These are phyloP conservation scores for Atethmia centrago DNA, from an alignment of 2,888 invertebrate genomes.

Conservation along the genomic window DNA sequence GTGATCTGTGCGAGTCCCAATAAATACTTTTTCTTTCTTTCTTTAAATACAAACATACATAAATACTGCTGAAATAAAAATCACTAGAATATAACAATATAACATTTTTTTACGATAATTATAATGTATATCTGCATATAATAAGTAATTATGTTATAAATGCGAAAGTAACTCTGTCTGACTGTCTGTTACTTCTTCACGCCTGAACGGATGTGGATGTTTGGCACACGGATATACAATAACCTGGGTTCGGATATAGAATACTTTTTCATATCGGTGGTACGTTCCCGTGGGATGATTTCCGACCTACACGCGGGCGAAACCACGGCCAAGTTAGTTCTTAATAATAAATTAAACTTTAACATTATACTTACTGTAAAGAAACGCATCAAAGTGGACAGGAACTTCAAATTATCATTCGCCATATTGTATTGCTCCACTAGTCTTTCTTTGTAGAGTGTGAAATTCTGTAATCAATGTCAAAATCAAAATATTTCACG, in stretches of 20 bases:
- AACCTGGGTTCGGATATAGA: not conserved
- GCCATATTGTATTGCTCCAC: constrained; percentile 93
- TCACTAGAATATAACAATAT: too few species aligned
- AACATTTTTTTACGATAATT: too few species aligned
- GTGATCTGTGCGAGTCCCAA: too few species aligned
- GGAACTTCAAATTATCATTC: constrained; percentile 94
- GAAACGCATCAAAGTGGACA: constrained; percentile 93
- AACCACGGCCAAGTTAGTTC: not conserved
- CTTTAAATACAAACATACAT: too few species aligned
- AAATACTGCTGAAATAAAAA: too few species aligned
- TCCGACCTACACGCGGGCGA: not conserved
- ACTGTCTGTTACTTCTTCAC: too few species aligned
- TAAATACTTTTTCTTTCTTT: too few species aligned
- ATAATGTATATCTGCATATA: too few species aligned
- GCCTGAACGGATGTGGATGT: not conserved
- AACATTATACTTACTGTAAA: constrained; percentile 88
- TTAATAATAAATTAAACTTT: not conserved
- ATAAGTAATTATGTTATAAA: too few species aligned
- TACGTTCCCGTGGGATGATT: not conserved
- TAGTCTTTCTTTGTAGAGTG: constrained; percentile 91
- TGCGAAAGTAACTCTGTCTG: too few species aligned
- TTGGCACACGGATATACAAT: not conserved
- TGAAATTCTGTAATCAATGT: constrained; percentile 90
- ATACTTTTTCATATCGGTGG: not conserved
- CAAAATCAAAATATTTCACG: too few species aligned